Conservation (phyloP, 2,888 invertebrate species). For the Cheilosia impressa region DNA sequence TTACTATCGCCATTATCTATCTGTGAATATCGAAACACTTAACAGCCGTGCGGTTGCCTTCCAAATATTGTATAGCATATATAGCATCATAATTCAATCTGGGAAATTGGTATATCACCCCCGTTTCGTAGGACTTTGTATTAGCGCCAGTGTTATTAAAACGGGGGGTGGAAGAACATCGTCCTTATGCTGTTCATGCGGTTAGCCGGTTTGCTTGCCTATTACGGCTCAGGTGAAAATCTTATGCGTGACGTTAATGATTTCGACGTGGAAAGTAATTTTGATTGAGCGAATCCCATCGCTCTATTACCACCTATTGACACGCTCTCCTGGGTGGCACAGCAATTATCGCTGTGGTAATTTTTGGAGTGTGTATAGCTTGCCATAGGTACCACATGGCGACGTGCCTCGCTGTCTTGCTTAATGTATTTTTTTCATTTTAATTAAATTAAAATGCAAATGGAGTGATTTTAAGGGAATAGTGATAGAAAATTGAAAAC, state of each 20-base stretch:
- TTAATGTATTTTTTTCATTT: too few relatives aligned
- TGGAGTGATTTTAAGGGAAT: too few relatives aligned
- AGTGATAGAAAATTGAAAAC: too few relatives aligned
- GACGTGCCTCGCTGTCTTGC: too few relatives aligned
- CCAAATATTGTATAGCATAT: constrained; percentile 12
- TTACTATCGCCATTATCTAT: constrained; percentile 1
- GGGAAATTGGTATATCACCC: constrained; percentile 39
- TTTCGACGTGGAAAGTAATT: constrained; percentile 54
- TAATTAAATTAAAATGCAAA: too few relatives aligned
- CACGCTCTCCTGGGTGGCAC: constrained; percentile 25
- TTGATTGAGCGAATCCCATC: constrained; percentile 56
- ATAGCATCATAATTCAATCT: constrained; percentile 48
- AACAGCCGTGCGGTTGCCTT: constrained; percentile 23
- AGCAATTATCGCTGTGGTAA: constrained; percentile 32
- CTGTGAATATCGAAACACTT: constrained; percentile 23
- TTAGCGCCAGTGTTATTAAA: neutral
- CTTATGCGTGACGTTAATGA: constrained; percentile 61
- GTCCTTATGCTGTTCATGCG: constrained; percentile 33
- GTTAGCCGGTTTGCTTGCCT: constrained; percentile 18
- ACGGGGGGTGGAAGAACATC: constrained; percentile 29
- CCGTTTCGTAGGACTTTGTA: neutral
- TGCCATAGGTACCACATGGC: neutral
- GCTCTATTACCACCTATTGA: constrained; percentile 42
- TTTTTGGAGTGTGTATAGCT: constrained; percentile 8
- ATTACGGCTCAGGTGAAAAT: constrained; percentile 49